These are phyloP conservation scores for Ceratoteleas bidentatus DNA, from an alignment of 1,140 invertebrate genomes.

Conservation along the genomic window DNA sequence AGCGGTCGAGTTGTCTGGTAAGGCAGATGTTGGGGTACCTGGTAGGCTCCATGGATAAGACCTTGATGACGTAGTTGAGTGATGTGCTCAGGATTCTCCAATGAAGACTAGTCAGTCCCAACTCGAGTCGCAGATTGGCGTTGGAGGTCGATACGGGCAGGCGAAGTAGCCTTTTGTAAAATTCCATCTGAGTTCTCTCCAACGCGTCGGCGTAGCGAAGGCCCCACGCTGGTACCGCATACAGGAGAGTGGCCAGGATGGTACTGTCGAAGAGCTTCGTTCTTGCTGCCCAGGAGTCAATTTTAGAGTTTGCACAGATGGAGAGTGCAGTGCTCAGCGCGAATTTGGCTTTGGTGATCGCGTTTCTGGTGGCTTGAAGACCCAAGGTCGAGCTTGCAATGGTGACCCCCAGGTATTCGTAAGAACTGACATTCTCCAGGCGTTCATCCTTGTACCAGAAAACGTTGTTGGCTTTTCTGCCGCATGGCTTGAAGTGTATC, in stretches of 20 bases:
- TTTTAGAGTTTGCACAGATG: neutral
- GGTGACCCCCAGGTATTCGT: conserved; percentile 10
- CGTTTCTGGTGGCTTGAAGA: neutral
- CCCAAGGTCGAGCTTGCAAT: conserved; percentile 12
- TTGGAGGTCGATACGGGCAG: neutral
- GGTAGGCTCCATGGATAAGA: neutral
- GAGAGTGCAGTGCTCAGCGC: conserved; percentile 5
- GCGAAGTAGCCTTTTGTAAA: conserved; percentile 14
- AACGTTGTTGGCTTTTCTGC: neutral
- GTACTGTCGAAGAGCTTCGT: conserved; percentile 1
- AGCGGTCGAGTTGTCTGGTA: neutral
- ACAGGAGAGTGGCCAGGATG: neutral
- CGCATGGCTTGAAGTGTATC: conserved; percentile 1
- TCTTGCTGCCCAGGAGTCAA: conserved; percentile 3
- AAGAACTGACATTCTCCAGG: neutral
- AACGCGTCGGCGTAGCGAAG: neutral
- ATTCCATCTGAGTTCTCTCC: neutral
- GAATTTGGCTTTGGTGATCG: conserved; percentile 6
- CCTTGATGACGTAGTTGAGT: neutral
- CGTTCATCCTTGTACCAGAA: neutral
- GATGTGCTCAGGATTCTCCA: neutral
- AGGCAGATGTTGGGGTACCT: conserved; percentile 5
- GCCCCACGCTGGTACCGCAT: neutral
- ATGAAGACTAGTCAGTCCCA: neutral
- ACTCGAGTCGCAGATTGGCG: neutral